phyloP scores from a whole-genome alignment of 2,888 invertebrate species.

The Pimpla rufipes region DNA sequence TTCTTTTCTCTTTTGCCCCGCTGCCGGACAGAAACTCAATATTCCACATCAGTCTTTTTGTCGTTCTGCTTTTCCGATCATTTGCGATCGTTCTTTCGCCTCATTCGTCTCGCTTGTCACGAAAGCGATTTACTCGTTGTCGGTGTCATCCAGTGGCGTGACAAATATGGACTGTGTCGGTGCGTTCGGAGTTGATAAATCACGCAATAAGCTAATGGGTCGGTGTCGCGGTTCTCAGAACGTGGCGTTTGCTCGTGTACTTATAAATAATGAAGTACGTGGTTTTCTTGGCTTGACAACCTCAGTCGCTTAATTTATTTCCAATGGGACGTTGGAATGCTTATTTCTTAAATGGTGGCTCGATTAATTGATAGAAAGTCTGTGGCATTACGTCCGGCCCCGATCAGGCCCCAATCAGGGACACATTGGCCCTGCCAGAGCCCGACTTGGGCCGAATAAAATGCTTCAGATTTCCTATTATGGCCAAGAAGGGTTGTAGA shows the following conservation, averaged over 20 bases:
- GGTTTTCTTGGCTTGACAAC: background rate
- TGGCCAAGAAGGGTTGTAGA: background rate
- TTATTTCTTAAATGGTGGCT: no score
- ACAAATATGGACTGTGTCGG: background rate
- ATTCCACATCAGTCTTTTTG: background rate
- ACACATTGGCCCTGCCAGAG: background rate
- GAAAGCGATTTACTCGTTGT: background rate
- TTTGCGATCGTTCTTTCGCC: background rate
- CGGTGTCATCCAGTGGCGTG: background rate
- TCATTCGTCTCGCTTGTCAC: slow-evolving; percentile 7
- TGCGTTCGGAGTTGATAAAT: background rate
- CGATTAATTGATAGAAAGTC: no score
- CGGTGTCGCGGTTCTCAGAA: background rate
- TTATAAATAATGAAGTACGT: background rate
- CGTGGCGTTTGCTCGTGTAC: background rate
- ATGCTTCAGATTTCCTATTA: background rate
- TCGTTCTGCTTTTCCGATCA: background rate
- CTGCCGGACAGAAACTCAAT: slow-evolving; percentile 18
- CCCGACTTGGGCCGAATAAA: no score
- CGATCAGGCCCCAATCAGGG: no score
- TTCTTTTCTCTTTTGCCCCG: slow-evolving; percentile 37
- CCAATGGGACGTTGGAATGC: background rate
- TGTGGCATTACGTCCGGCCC: no score
- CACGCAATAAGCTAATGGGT: background rate
- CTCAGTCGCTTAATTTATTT: background rate